Evolutionary conservation across 2,888 invertebrate species (phyloP).

Genomic region (Campaea margaritaria): DNA sequence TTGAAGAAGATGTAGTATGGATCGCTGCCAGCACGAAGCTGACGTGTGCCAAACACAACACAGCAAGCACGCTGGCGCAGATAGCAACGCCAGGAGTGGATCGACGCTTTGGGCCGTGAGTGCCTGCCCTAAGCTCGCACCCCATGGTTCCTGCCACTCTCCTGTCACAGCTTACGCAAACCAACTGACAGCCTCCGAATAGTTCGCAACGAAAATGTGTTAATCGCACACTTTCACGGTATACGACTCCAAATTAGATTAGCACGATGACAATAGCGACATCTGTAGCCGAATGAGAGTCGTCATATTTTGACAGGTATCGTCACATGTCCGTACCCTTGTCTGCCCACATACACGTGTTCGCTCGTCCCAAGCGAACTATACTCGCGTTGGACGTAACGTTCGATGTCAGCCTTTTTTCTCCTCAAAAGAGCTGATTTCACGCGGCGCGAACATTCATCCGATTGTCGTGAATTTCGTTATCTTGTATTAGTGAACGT

Average conservation of each 20-base stretch:
- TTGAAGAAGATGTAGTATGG: background rate
- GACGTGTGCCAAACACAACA: background rate
- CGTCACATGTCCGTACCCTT: slow-evolving; percentile 73
- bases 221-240: slow-evolving; percentile 84
- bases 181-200: slow-evolving; percentile 81
- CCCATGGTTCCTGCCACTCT: slow-evolving; percentile 78
- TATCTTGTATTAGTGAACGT: slow-evolving; percentile 80
- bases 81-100: slow-evolving; percentile 34
- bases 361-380: slow-evolving; percentile 66
- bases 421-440: slow-evolving; percentile 80
- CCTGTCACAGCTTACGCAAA: slow-evolving; percentile 84
- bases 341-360: slow-evolving; percentile 84
- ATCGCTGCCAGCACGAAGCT: slow-evolving; percentile 13
- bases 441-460: slow-evolving; percentile 84
- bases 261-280: slow-evolving; percentile 79
- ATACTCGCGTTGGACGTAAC: slow-evolving; percentile 49
- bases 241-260: slow-evolving; percentile 80
- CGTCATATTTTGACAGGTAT: slow-evolving; percentile 85
- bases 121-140: slow-evolving; percentile 62
- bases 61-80: slow-evolving; percentile 28
- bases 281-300: slow-evolving; percentile 79
- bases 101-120: slow-evolving; percentile 37
- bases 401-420: slow-evolving; percentile 65
- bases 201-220: slow-evolving; percentile 84
- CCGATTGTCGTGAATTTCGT: slow-evolving; percentile 81